These are phyloP conservation scores for Hetaerina titia DNA, from an alignment of 2,888 invertebrate genomes.

Conservation along the genomic window DNA sequence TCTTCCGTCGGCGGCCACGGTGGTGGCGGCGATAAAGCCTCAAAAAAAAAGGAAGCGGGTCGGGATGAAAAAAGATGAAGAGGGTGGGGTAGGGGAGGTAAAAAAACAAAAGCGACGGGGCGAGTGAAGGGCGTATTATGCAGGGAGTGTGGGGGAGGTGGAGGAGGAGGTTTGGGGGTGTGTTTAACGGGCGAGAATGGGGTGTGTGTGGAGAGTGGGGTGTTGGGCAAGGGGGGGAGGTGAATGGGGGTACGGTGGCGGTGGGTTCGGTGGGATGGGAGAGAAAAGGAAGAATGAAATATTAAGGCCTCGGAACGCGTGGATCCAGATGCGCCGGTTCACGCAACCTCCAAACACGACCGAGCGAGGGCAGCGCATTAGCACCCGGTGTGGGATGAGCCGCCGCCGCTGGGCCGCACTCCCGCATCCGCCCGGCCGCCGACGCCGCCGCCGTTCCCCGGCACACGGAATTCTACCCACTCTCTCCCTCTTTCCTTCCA, in stretches of 20 bases:
- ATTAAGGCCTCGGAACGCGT: slow-evolving; percentile 23
- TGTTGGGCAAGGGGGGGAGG: background rate
- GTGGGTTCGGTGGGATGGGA: background rate
- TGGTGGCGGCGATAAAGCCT: background rate
- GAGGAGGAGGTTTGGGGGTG: too few species aligned
- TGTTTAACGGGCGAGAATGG: background rate
- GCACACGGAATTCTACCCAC: background rate
- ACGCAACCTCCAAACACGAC: slow-evolving; percentile 45
- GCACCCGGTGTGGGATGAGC: slow-evolving; percentile 29
- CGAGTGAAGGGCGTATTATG: background rate
- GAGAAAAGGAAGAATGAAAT: slow-evolving; percentile 51
- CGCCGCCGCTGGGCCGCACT: background rate
- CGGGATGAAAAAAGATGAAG: background rate
- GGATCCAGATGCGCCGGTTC: slow-evolving; percentile 57
- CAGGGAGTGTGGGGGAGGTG: background rate
- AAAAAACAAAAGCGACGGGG: background rate
- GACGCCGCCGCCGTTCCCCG: background rate
- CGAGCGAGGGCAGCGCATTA: slow-evolving; percentile 57
- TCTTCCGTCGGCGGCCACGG: background rate
- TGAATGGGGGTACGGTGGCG: background rate
- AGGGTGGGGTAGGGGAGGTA: background rate
- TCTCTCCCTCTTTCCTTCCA: background rate
- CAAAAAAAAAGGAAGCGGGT: background rate
- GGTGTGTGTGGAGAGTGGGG: background rate
- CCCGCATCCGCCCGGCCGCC: background rate